Percentiles rank a stretch among this genome's conserved stretches.
phyloP scores from a whole-genome alignment of 1,140 invertebrate species.

The Pogonognathellus flavescens region DNA sequence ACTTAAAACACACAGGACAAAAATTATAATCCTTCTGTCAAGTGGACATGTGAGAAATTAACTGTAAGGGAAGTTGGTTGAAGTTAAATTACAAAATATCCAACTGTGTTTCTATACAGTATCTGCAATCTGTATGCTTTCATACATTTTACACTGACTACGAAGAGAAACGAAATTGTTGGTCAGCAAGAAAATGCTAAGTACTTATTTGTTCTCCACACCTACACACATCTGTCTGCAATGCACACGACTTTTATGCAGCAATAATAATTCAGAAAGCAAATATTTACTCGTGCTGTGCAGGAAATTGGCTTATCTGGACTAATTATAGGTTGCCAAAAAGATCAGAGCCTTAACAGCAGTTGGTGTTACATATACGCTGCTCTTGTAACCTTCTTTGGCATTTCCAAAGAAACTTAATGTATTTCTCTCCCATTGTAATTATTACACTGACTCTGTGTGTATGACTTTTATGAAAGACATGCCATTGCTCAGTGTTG shows the following conservation, averaged over 20 bases:
- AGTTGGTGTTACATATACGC: background rate
- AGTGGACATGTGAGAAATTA: slow-evolving; percentile 23
- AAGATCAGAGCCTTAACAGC: slow-evolving; percentile 19
- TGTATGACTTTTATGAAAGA: too few relatives aligned
- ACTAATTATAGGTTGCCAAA: slow-evolving; percentile 62
- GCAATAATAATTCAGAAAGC: slow-evolving; percentile 39
- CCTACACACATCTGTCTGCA: background rate
- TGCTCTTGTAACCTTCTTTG: background rate
- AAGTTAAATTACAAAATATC: background rate
- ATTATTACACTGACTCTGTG: too few relatives aligned
- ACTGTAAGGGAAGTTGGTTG: slow-evolving; percentile 4
- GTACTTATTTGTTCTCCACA: too few relatives aligned
- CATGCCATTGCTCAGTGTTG: too few relatives aligned
- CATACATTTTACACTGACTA: too few relatives aligned
- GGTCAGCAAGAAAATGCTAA: too few relatives aligned
- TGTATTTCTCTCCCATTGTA: too few relatives aligned
- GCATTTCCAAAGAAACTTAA: background rate
- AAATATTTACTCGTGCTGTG: slow-evolving; percentile 64
- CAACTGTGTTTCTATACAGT: background rate
- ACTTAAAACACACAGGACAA: too few relatives aligned
- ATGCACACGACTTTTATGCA: background rate
- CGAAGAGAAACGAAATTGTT: too few relatives aligned
- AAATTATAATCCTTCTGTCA: slow-evolving; percentile 26
- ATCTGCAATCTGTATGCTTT: too few relatives aligned
- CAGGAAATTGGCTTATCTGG: slow-evolving; percentile 63